Evolutionary conservation across 2,888 invertebrate species (phyloP), one percentile per base, ranked within the genome.

Genomic region (Meandrusa payeni): DNA sequence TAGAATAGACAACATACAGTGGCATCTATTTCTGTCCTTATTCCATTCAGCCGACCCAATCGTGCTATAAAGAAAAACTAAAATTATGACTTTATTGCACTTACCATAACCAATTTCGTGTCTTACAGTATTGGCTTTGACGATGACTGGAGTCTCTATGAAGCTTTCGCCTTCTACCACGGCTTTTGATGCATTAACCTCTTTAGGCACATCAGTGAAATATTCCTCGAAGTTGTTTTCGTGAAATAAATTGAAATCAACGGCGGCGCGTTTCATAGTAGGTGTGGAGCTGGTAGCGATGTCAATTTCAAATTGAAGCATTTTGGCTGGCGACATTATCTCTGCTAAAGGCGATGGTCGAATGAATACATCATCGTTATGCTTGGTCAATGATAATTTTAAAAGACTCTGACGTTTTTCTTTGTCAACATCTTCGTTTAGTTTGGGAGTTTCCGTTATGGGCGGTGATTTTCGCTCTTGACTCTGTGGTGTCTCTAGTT

Each of bases 51-150:
- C n/a, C n/a, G n/a, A n/a, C n/a, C n/a, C n/a, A n/a, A n/a, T n/a
- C n/a, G n/a, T n/a, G 15, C 15, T 15, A 15, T 15, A 3, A 15
- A 15, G 4, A n/a, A 15, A 15, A 15, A 15, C 2, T 15, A 29
- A 6, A 29, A 15, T 6, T 9, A 29, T n/a, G 19, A 41, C 26
- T n/a, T 22, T 27, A 31, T 38, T 41, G 3, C 11, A 79, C 86
- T 77, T 70, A 87, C 87, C 81, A 47, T 76, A 80, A 42, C 73
- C 82, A 54, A 87, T 83, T 70, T 86, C 85, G 52, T 85, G 85
- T 17, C 83, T 73, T 17, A 87, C 72, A 4, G 83, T 86, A 51
- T 72, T 57, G 13, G 72, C 59, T 56, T 82, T 73, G 37, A 78
- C 75, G 38, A 83, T 82, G 43, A 82, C 82, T 11, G 79, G 67